Conservation (phyloP, 1,140 invertebrate genomes). For the Rhyacophila brunnea region DNA sequence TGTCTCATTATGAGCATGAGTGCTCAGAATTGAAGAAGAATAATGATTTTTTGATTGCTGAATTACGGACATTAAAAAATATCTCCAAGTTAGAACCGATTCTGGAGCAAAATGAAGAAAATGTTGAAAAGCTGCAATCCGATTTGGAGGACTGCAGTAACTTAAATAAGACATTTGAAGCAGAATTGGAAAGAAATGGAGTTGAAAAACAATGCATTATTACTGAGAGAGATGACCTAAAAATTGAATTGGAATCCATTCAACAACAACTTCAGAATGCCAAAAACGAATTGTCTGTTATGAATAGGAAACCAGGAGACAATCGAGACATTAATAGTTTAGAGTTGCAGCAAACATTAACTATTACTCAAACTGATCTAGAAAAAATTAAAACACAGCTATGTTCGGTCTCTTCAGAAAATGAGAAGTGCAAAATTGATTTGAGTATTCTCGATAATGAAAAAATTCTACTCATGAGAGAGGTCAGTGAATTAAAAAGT, state of each 20-base stretch:
- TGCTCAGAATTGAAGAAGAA: slow-evolving; percentile 64
- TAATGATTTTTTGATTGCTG: slow-evolving; percentile 63
- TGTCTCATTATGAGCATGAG: slow-evolving; percentile 61
- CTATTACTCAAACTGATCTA: slow-evolving; percentile 41
- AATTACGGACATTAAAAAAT: slow-evolving; percentile 60
- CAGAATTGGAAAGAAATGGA: slow-evolving; percentile 49
- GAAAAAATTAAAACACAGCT: slow-evolving; percentile 46
- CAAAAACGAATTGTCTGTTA: slow-evolving; percentile 45
- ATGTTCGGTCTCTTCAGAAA: slow-evolving; percentile 42
- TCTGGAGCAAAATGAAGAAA: slow-evolving; percentile 66
- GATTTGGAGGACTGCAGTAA: slow-evolving; percentile 58
- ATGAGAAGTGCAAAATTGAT: slow-evolving; percentile 49
- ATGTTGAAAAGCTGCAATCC: slow-evolving; percentile 57
- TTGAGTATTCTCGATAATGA: slow-evolving; percentile 51
- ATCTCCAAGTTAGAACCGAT: slow-evolving; percentile 63
- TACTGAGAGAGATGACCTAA: slow-evolving; percentile 48
- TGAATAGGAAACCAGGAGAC: slow-evolving; percentile 38
- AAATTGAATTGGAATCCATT: slow-evolving; percentile 44
- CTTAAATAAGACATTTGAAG: slow-evolving; percentile 52
- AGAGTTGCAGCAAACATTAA: slow-evolving; percentile 42
- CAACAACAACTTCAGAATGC: slow-evolving; percentile 52
- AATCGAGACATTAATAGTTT: slow-evolving; percentile 26
- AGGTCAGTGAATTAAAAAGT: slow-evolving; percentile 45
- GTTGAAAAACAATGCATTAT: slow-evolving; percentile 44
- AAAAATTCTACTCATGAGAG: slow-evolving; percentile 47